Conservation (phyloP, 2,113 vertebrate species). For the Scomber japonicus region DNA sequence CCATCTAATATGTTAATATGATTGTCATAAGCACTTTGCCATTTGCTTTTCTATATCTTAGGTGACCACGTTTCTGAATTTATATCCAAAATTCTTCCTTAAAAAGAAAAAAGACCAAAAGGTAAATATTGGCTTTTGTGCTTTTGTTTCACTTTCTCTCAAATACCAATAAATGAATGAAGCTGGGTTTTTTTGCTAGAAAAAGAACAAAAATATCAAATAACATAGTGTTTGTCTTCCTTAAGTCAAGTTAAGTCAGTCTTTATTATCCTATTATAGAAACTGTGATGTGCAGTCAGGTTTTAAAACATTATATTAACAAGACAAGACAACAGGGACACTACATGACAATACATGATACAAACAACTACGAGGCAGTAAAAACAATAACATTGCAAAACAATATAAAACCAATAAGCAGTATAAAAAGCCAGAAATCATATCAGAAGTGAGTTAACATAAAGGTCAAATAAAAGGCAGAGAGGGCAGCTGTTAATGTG, state of each 20-base stretch:
- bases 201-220: background rate
- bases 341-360: slow-evolving; percentile 24
- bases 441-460: slow-evolving; percentile 27
- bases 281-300: slow-evolving; percentile 38
- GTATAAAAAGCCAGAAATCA: slow-evolving; percentile 42
- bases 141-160: background rate
- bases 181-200: background rate
- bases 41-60: too few relatives aligned
- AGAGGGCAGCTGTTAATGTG: slow-evolving; percentile 16
- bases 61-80: background rate
- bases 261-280: slow-evolving; percentile 31
- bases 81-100: background rate
- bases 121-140: too few relatives aligned
- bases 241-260: background rate
- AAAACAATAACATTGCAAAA: slow-evolving; percentile 41
- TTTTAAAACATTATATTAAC: slow-evolving; percentile 53
- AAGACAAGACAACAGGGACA: slow-evolving; percentile 10
- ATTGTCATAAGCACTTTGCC: too few relatives aligned
- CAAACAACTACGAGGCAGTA: slow-evolving; percentile 14
- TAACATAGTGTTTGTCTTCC: background rate
- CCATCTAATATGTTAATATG: too few relatives aligned
- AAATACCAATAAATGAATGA: background rate
- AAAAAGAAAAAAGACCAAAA: background rate
- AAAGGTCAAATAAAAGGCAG: slow-evolving; percentile 28
- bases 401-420: slow-evolving; percentile 59